Base-by-base conservation (phyloP, 2,888 invertebrate genomes). In the Blera fallax region DNA sequence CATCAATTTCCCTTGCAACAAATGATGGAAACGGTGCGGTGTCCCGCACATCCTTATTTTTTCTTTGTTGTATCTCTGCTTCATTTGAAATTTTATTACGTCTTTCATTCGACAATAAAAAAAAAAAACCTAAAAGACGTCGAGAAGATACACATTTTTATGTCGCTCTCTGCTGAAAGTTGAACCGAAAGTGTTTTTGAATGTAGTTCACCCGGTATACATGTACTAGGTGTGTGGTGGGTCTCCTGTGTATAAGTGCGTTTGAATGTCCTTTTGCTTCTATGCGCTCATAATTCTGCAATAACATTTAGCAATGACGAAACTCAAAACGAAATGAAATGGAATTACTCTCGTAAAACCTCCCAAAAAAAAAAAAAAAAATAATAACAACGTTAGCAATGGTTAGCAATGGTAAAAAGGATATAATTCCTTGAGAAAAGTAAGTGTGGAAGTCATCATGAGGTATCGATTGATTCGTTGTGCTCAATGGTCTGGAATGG, bases 291-390 rank as follows among this genome's bases (percentile, higher is more conserved):
- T 83, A 78, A 78, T 58, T 82, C 77, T 37, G 70, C 58, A 82
- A 77, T 77, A 77, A 77, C 77, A 77, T 77, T 77, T 77, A 72
- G 72, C 70, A 52, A 34, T 40, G 58, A 60, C 37, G 52, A 67
- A 72, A 82, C 18, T 65, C 21, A 14, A 58, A 54, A 40, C 27
- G 69, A 69, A 69, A 69, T 69, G n/a, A 69, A 73, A 40, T 58
- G 40, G 24, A 73, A 64, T 81, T 74, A 64, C 67, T 14, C 37
- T 67, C 73, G 60, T 37, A 67, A 70, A 18, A 32, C 27, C 21
- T n/a, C n/a, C n/a, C n/a, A n/a, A n/a, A n/a, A 29, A 43, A 27
- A 40, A 50, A 14, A 45, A 52, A 56, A 56, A n/a, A 10, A 56
- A 56, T 1, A 2, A 11, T 16, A 34, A 14, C 8, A n/a, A n/a